Percentiles rank a stretch among this genome's conserved stretches.
These are phyloP conservation scores for Zaprionus lachaisei DNA, from an alignment of 1,140 invertebrate species.

Conservation along the genomic window DNA sequence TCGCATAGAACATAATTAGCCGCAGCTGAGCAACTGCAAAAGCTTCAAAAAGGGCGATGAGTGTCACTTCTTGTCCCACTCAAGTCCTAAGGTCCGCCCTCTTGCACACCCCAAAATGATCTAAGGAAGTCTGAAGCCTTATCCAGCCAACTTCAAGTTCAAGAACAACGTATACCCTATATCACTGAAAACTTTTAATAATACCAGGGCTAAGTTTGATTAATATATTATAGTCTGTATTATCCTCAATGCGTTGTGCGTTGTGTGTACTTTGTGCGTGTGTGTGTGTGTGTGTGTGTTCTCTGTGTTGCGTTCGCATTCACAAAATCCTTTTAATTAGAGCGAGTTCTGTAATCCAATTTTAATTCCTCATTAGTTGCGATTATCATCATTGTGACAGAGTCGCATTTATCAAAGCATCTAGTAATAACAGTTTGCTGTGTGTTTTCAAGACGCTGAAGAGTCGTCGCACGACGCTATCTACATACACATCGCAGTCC, in stretches of 20 bases:
- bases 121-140: constrained; percentile 5
- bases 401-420: constrained; percentile 53
- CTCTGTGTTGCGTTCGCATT: constrained; percentile 15
- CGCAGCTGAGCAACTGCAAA: constrained; percentile 25
- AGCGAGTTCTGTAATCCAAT: constrained; percentile 55
- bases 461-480: constrained; percentile 30
- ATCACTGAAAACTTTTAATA: not conserved
- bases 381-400: constrained; percentile 62
- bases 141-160: constrained; percentile 1
- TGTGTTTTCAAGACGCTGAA: constrained; percentile 26
- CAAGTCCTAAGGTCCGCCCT: not conserved
- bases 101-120: not conserved
- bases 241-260: not conserved
- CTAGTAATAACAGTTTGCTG: constrained; percentile 45
- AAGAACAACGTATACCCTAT: not conserved
- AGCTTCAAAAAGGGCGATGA: constrained; percentile 21
- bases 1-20: constrained; percentile 54
- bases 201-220: constrained; percentile 6
- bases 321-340: constrained; percentile 58
- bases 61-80: constrained; percentile 7
- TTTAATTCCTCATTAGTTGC: constrained; percentile 67
- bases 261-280: not conserved
- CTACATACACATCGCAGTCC: constrained; percentile 27
- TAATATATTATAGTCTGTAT: constrained; percentile 6
- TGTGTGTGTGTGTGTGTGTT: not conserved